A percentile compares a stretch with the other conserved stretches of the same genome.
Evolutionary conservation across 2,797 vertebrate genomes (phyloP).

Genomic region (Trachurus trachurus): DNA sequence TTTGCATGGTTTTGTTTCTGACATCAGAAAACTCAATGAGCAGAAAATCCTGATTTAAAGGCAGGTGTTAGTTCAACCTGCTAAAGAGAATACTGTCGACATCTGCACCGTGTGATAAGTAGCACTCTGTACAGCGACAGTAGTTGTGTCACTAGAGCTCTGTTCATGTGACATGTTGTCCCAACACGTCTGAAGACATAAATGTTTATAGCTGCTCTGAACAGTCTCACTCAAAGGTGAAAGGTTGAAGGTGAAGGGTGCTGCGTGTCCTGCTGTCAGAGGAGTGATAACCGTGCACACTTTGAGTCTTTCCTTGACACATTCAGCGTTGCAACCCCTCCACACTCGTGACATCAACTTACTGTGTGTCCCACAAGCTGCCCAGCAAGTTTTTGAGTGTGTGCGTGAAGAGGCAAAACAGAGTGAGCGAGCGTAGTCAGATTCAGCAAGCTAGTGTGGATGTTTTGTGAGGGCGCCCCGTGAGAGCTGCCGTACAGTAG

Average conservation of each 20-base stretch:
- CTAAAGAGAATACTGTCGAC: neutral
- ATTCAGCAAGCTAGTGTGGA: slow-evolving; percentile 2
- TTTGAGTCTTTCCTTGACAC: neutral
- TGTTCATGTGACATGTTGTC: neutral
- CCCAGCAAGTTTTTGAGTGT: neutral
- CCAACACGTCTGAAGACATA: neutral
- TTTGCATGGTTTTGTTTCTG: slow-evolving; percentile 1
- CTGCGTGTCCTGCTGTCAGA: neutral
- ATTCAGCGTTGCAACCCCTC: neutral
- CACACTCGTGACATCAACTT: neutral
- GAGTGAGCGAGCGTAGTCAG: slow-evolving; percentile 8
- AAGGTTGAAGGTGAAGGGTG: neutral
- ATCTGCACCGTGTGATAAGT: neutral
- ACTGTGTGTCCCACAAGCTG: neutral
- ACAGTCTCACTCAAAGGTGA: neutral
- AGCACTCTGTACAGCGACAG: too few species aligned
- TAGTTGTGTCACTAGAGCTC: neutral
- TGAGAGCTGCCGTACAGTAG: slow-evolving; percentile 30
- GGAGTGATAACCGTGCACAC: neutral
- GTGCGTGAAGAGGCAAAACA: neutral
- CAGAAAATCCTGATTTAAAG: neutral
- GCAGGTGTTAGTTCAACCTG: neutral
- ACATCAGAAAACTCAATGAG: neutral
- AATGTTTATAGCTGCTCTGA: neutral
- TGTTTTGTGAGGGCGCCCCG: slow-evolving; percentile 26